phyloP scores from a whole-genome alignment of 2,113 vertebrate genomes.

The Corydoras sp. region DNA sequence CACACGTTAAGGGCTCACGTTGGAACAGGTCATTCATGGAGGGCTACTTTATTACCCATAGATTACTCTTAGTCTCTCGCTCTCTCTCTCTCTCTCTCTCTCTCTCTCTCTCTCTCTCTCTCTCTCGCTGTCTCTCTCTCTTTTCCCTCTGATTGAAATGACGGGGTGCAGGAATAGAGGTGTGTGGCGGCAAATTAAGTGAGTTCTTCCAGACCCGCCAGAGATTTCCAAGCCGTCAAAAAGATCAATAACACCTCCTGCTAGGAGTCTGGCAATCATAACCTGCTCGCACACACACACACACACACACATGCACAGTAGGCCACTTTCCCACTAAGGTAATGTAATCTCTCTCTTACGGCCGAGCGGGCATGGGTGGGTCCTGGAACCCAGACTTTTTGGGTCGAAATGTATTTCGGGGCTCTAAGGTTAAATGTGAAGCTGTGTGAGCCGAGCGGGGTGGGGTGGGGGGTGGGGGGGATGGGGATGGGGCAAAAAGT shows the following conservation, averaged over 20 bases:
- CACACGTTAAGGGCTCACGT: too few relatives aligned
- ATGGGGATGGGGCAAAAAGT: too few relatives aligned
- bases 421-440: too few relatives aligned
- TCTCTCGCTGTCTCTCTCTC: neutral
- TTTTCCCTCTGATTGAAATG: conserved; percentile 3
- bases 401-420: neutral
- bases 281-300: neutral
- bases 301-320: neutral
- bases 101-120: conserved; percentile 3
- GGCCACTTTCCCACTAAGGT: conserved; percentile 9
- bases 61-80: neutral
- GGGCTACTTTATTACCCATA: too few relatives aligned
- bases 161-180: neutral
- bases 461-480: too few relatives aligned
- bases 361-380: neutral
- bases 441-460: too few relatives aligned
- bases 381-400: neutral
- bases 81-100: neutral
- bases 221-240: conserved; percentile 24
- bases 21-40: too few relatives aligned
- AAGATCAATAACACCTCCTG: conserved; percentile 18
- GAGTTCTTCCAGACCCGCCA: conserved; percentile 2
- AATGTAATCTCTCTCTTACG: neutral
- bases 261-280: conserved; percentile 15
- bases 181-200: conserved; percentile 15